Base-by-base conservation (phyloP, 2,888 invertebrate species). In the Drosophila multiciliata region DNA sequence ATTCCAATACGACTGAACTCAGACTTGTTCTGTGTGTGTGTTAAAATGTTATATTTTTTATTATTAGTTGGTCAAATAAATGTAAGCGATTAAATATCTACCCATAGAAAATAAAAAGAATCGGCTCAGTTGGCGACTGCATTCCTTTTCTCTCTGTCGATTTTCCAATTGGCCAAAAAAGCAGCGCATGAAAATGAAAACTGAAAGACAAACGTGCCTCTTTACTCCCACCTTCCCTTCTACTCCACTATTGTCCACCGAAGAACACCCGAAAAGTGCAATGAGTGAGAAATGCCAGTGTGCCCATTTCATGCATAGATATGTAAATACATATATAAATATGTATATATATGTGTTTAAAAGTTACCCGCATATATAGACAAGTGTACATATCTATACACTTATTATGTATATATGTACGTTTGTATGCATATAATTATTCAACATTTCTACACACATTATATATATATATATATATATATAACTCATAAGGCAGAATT, bases 201-300 rank as follows among this genome's bases (percentile, higher is more conserved):
- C 58, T 49, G 36, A 52, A 65, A 69, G 42, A 63, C 61, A 64
- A 45, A 58, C 60, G 75, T 59, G 50, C 49, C 60, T 54, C 59
- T 35, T 54, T 48, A 17, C 54, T 42, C 70, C 38, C 11, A 8
- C 9, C 45, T 36, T 49, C 7, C 23, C 17, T 49, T 49, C 17
- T 17, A 17, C 26, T 11, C 33, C 3, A 9, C 35, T 29, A 29
- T 26, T 35, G 32, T 23, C 7, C 8, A 45, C 45, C 45, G 4
- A 23, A 45, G 45, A 45, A 23, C 45, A 23, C 45, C 33, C 65
- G 69, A 80, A 80, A 81, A 81, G 73, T 78, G 79, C 79, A 79
- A 65, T 66, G 73, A 78, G 78, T 79, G 73, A 79, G 70, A 73
- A 81, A 79, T 72, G 73, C 72, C 77, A 77, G 65, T 78, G 81